These are phyloP conservation scores for Planiliza haematocheilus DNA, from an alignment of 2,113 vertebrate genomes.

Conservation along the genomic window DNA sequence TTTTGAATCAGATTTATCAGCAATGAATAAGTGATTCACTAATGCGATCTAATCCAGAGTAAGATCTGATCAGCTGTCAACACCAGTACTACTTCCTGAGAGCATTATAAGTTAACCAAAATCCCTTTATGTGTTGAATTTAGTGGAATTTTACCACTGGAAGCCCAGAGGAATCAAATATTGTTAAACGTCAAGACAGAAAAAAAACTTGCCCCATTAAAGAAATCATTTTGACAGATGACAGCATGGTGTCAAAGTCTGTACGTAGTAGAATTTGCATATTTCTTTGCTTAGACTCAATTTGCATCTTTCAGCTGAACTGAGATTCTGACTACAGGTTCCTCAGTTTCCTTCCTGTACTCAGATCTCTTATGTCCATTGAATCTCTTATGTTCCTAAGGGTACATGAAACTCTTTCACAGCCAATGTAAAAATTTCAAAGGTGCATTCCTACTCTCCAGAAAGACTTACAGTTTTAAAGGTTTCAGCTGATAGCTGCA, in stretches of 20 bases:
- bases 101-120: slow-evolving; percentile 20
- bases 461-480: slow-evolving; percentile 12
- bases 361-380: not conserved
- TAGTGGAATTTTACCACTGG: not conserved
- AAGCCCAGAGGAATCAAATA: slow-evolving; percentile 8
- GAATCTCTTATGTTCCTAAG: not conserved
- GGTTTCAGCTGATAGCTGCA: slow-evolving; percentile 14
- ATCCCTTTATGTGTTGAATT: slow-evolving; percentile 4
- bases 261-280: slow-evolving; percentile 13
- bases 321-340: not conserved
- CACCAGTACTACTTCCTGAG: slow-evolving; percentile 32
- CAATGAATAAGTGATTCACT: slow-evolving; percentile 30
- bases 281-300: not conserved
- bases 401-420: slow-evolving; percentile 8
- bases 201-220: slow-evolving; percentile 5
- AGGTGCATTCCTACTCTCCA: not conserved
- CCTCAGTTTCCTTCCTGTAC: not conserved
- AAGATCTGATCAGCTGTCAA: slow-evolving; percentile 31
- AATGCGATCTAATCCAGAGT: slow-evolving; percentile 32
- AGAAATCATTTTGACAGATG: slow-evolving; percentile 2
- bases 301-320: slow-evolving; percentile 1
- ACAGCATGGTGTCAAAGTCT: slow-evolving; percentile 3
- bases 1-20: slow-evolving; percentile 30
- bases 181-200: slow-evolving; percentile 3
- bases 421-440: slow-evolving; percentile 24